Conservation (phyloP, 1,140 invertebrate species). For the Ectropis grisescens region DNA sequence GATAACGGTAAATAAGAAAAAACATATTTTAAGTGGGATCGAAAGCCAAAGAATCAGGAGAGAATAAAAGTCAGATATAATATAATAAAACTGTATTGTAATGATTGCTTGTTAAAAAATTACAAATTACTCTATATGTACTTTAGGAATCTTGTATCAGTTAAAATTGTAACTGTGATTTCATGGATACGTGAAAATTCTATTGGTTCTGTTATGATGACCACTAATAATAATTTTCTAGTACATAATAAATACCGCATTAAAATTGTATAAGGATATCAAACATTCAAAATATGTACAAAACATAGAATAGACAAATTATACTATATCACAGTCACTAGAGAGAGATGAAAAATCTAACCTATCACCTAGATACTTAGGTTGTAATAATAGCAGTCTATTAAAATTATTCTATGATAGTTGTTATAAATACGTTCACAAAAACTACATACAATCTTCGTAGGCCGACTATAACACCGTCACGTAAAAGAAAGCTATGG, state of each 20-base stretch:
- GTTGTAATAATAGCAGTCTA: slow-evolving; percentile 62
- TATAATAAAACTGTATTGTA: too few relatives aligned
- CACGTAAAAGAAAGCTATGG: slow-evolving; percentile 9
- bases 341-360: slow-evolving; percentile 53
- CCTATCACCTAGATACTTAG: slow-evolving; percentile 30
- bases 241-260: slow-evolving; percentile 56
- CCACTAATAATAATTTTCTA: slow-evolving; percentile 5
- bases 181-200: neutral
- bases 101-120: slow-evolving; percentile 27
- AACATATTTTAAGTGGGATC: too few relatives aligned
- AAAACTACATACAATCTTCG: slow-evolving; percentile 30
- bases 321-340: slow-evolving; percentile 69
- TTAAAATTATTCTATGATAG: too few relatives aligned
- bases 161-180: slow-evolving; percentile 37
- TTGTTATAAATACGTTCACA: slow-evolving; percentile 54
- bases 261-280: slow-evolving; percentile 67
- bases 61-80: too few relatives aligned
- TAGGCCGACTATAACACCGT: slow-evolving; percentile 18
- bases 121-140: slow-evolving; percentile 25
- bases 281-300: slow-evolving; percentile 61
- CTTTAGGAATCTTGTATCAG: slow-evolving; percentile 29
- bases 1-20: too few relatives aligned
- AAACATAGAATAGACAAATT: slow-evolving; percentile 57
- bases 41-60: too few relatives aligned
- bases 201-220: too few relatives aligned